phyloP scores from a whole-genome alignment of 2,888 invertebrate species.

The Biston betularia region DNA sequence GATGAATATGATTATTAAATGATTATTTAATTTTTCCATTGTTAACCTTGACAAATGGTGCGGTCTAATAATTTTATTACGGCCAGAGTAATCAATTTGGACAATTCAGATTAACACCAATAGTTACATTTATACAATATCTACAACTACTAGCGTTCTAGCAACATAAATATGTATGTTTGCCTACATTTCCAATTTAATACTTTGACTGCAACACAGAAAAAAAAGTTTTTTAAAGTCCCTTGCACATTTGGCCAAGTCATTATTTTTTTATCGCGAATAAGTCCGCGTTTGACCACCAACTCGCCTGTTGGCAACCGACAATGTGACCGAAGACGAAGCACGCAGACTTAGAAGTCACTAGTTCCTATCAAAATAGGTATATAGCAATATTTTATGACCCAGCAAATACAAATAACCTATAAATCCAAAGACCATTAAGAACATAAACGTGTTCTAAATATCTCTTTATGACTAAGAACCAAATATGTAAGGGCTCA shows the following conservation, averaged over 20 bases:
- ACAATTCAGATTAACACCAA: constrained; percentile 42
- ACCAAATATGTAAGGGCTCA: not conserved
- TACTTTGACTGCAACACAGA: constrained; percentile 65
- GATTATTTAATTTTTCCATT: not conserved
- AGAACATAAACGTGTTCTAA: not conserved
- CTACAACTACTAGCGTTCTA: constrained; percentile 45
- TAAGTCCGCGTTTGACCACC: no score
- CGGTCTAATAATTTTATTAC: constrained; percentile 47
- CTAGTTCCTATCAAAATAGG: no score
- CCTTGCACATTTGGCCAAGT: constrained; percentile 8
- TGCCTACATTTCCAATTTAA: constrained; percentile 49
- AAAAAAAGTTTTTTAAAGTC: constrained; percentile 48
- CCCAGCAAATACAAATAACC: not conserved
- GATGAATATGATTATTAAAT: no score
- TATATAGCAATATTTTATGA: not conserved
- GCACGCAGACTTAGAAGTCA: no score
- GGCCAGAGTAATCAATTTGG: constrained; percentile 58
- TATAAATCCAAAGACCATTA: not conserved
- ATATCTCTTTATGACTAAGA: not conserved
- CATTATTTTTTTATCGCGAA: not conserved
- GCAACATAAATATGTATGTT: constrained; percentile 31
- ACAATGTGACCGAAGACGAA: no score
- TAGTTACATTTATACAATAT: constrained; percentile 41
- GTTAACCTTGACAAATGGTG: constrained; percentile 2
- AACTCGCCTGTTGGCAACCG: no score